phyloP scores from a whole-genome alignment of 2,888 invertebrate species.

The Sinopyrophorus schimmeli region DNA sequence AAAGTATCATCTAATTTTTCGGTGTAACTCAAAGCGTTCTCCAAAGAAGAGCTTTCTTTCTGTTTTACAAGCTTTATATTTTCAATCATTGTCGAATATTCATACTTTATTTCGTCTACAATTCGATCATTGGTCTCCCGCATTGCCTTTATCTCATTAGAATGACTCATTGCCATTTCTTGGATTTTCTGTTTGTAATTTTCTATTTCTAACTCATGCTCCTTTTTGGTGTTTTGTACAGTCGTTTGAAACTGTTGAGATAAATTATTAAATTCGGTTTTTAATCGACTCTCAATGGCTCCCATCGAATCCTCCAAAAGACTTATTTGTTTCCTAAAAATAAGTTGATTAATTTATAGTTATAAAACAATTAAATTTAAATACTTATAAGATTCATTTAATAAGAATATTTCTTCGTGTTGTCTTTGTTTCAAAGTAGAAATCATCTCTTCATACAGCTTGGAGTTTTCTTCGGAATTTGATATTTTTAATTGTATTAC shows the following conservation, averaged over 20 bases:
- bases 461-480: conserved; percentile 39
- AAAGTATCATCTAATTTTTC: conserved; percentile 58
- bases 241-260: conserved; percentile 59
- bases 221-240: conserved; percentile 46
- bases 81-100: conserved; percentile 61
- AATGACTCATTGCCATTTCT: conserved; percentile 43
- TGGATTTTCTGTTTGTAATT: conserved; percentile 48
- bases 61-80: conserved; percentile 62
- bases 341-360: too few relatives aligned
- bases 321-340: conserved; percentile 61
- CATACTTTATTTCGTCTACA: conserved; percentile 58
- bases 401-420: conserved; percentile 63
- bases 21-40: conserved; percentile 58
- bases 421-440: conserved; percentile 62
- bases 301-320: conserved; percentile 61
- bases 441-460: conserved; percentile 53
- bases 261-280: conserved; percentile 61
- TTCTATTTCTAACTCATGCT: conserved; percentile 44
- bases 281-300: conserved; percentile 63
- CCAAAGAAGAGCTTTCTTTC: conserved; percentile 58
- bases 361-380: too few relatives aligned
- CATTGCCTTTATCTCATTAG: conserved; percentile 53
- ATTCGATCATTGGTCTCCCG: conserved; percentile 59
- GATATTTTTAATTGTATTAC: conserved; percentile 49
- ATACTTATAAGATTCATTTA: conserved; percentile 67